Percentiles rank a stretch among this genome's conserved stretches.
These are phyloP conservation scores for Cephus pygmeus DNA, from an alignment of 2,888 invertebrate species.

Conservation along the genomic window DNA sequence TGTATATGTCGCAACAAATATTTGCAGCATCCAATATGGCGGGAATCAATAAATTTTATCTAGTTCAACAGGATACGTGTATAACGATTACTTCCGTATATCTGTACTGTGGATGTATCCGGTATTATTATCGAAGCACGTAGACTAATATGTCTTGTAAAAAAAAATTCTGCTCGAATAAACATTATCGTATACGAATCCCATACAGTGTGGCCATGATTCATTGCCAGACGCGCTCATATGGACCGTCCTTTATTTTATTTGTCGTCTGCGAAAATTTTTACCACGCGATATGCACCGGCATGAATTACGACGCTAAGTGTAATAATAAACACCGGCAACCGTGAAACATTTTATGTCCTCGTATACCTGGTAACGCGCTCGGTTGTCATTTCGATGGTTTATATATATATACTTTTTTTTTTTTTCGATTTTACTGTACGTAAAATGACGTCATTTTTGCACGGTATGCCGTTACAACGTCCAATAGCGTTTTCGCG, in stretches of 20 bases:
- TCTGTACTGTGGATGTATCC: not conserved
- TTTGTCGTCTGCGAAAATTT: not conserved
- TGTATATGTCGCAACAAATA: not conserved
- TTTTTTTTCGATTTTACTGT: not conserved
- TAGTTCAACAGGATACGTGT: not conserved
- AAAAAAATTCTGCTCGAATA: not conserved
- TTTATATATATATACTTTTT: not conserved
- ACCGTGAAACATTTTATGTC: slow-evolving; percentile 10
- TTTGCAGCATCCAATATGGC: not conserved
- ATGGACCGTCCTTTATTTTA: not conserved
- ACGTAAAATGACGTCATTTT: not conserved
- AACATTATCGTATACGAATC: not conserved
- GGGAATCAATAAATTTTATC: not conserved
- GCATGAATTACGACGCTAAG: slow-evolving; percentile 10
- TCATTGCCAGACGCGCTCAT: not conserved
- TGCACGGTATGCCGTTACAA: not conserved
- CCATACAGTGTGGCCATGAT: not conserved
- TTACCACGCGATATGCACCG: not conserved
- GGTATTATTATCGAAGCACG: not conserved
- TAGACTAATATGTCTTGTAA: not conserved
- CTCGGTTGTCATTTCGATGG: not conserved
- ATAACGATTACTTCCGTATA: not conserved
- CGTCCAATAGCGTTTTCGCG: not conserved
- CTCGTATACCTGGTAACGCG: slow-evolving; percentile 1
- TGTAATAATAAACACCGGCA: slow-evolving; percentile 14